These are phyloP conservation scores for Stichodactyla helianthus DNA, from an alignment of 64 coral and sea anemone species.

Conservation along the genomic window DNA sequence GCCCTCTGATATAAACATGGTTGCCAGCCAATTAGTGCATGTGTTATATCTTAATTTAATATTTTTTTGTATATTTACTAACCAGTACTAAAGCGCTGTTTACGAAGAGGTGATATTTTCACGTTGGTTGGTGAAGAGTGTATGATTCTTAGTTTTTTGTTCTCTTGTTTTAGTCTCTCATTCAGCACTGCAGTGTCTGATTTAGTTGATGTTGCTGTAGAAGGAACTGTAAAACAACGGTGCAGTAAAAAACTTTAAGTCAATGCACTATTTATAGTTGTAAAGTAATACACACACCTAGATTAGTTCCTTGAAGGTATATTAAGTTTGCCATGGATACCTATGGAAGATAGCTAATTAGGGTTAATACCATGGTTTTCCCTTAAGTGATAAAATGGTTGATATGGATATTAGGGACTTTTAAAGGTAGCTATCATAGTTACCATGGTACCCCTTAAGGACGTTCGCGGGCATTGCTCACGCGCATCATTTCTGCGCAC, in stretches of 20 bases:
- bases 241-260: not conserved
- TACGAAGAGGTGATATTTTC: not conserved
- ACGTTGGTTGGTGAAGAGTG: not conserved
- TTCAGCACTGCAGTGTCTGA: constrained; percentile 38
- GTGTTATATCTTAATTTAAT: too few relatives aligned
- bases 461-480: too few relatives aligned
- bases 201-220: constrained; percentile 26
- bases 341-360: too few relatives aligned
- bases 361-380: not conserved
- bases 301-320: too few relatives aligned
- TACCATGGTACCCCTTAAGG: too few relatives aligned
- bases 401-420: too few relatives aligned
- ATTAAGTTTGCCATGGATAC: not conserved
- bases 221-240: not conserved
- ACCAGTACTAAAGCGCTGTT: not conserved
- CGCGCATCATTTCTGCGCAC: too few relatives aligned
- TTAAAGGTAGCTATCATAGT: not conserved
- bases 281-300: too few relatives aligned
- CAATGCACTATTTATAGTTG: too few relatives aligned
- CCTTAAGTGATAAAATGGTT: too few relatives aligned
- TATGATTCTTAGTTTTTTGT: not conserved
- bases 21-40: too few relatives aligned
- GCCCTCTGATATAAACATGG: too few relatives aligned
- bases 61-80: not conserved
- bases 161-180: not conserved